Base-by-base conservation (phyloP, 2,113 vertebrate species). In the Danio rerio region DNA sequence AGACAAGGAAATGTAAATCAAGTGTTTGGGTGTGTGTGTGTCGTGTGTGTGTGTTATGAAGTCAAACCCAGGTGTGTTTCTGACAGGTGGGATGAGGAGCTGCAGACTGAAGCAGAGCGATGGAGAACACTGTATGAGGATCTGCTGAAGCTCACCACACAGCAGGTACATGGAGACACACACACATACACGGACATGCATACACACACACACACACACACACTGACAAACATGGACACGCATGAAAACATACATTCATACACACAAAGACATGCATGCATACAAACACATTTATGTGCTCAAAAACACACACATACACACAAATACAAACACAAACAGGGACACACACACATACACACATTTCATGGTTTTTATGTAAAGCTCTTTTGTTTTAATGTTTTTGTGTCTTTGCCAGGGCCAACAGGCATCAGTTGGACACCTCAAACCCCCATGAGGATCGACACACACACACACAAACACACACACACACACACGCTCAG, bases 361-460 rank as follows among this genome's bases (percentile, higher is more conserved):
- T 31, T 31, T 31, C 31, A 31, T 3, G 3, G 1, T 31, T 31
- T 31, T 31, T 31, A 31, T 31, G 31, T 31, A 31, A 31, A 31
- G 31, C 31, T 31, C 1, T 1, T 31, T 31, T 2, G 31, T 3
- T 31, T 52, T 71, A 21, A n/a, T 78, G 89, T 92, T 86, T 47
- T 84, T 87, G 83, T 88, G 91, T 49, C 86, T 75, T 88, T 87
- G 83, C 81, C 87, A 92, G 93, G 87, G 86, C 47, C 85, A 81
- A 58, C 84, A 85, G 18, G 63, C 84, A 8, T 80, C 90, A 63
- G 75, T 86, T 73, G 50, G 86, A 89, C 65, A 91, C 83, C 89
- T 90, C 31, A 90, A 92, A 85, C 92, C 93, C 85, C 93, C 92
- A 10, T 93, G 93, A 93, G 85, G 87, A 82, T 56, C 82, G 68